These are phyloP conservation scores for Plutomurus gul DNA, from an alignment of 1,140 invertebrate species.

Conservation along the genomic window DNA sequence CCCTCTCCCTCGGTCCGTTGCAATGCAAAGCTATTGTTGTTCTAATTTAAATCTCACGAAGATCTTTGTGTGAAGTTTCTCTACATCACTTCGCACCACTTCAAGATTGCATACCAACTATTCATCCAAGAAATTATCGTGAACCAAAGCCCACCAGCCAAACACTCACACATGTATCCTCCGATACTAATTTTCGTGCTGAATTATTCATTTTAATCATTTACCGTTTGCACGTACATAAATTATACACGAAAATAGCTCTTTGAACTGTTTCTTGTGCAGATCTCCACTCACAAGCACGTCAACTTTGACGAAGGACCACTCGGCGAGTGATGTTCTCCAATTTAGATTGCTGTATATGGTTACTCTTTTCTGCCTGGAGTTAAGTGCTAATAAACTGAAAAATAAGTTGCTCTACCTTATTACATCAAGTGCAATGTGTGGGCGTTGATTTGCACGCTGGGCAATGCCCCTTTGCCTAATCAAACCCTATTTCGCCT, in stretches of 20 bases:
- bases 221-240: background rate
- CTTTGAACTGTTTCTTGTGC: background rate
- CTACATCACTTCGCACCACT: background rate
- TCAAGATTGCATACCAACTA: background rate
- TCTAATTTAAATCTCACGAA: conserved; percentile 12
- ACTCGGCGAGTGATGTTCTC: background rate
- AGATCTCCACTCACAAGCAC: too few relatives aligned
- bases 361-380: too few relatives aligned
- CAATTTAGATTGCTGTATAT: background rate
- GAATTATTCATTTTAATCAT: conserved; percentile 10
- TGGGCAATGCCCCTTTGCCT: conserved; percentile 5
- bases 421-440: background rate
- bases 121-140: background rate
- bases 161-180: background rate
- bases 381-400: background rate
- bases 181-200: background rate
- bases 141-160: background rate
- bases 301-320: background rate
- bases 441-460: conserved; percentile 8
- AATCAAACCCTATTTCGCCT: background rate
- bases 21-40: background rate
- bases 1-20: too few relatives aligned
- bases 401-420: background rate
- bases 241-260: background rate
- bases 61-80: background rate